Percentiles rank a stretch among this genome's conserved stretches.
phyloP scores from a whole-genome alignment of 1,140 invertebrate genomes.

The Sarcophaga peregrina region DNA sequence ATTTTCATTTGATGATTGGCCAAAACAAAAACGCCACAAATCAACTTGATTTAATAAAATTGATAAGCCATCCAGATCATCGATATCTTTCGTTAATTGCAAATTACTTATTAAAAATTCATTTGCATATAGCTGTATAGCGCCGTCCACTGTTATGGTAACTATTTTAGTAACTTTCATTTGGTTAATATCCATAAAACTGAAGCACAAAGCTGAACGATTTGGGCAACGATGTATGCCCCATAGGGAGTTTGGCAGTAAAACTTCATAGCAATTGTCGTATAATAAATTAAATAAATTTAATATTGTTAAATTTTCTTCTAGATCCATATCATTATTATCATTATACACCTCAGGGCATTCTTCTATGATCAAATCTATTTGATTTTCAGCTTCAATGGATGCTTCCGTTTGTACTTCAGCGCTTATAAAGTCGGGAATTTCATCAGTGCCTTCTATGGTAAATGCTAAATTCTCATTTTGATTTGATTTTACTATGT shows the following conservation, averaged over 20 bases:
- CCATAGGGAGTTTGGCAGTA: conserved; percentile 46
- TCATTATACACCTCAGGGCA: neutral
- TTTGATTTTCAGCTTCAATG: neutral
- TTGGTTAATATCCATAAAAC: conserved; percentile 36
- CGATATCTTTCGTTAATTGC: neutral
- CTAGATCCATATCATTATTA: neutral
- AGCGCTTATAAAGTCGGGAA: neutral
- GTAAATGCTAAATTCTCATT: neutral
- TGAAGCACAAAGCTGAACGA: conserved; percentile 39
- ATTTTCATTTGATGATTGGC: neutral
- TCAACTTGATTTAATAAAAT: neutral
- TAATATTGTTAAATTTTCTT: neutral
- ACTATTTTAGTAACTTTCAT: conserved; percentile 40
- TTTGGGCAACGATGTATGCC: conserved; percentile 47
- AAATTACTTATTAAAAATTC: neutral
- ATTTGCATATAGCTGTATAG: neutral
- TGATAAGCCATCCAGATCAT: neutral
- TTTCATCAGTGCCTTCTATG: neutral
- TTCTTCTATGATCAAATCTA: neutral
- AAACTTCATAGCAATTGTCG: conserved; percentile 47
- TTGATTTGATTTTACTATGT: neutral
- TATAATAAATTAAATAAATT: conserved; percentile 44
- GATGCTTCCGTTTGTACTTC: neutral
- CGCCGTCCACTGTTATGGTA: conserved; percentile 1
- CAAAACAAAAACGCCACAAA: conserved; percentile 5